Percentiles rank a stretch among this genome's conserved stretches.
phyloP scores from a whole-genome alignment of 2,888 invertebrate genomes.

The Gortyna flavago region DNA sequence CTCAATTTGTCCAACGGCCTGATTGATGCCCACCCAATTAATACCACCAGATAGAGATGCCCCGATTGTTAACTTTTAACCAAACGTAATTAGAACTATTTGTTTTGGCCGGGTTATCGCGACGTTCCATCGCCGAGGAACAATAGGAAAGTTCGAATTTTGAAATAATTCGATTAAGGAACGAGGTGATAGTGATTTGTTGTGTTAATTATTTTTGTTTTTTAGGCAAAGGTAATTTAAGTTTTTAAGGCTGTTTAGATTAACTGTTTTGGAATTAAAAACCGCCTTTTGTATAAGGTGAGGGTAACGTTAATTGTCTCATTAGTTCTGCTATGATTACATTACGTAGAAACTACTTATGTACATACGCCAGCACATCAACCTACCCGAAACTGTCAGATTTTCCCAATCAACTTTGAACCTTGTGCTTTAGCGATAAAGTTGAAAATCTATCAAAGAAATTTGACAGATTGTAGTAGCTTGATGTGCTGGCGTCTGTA shows the following conservation, averaged over 20 bases:
- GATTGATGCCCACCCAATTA: slow-evolving; percentile 83
- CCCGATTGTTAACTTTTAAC: slow-evolving; percentile 84
- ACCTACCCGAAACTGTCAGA: too few species aligned
- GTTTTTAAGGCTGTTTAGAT: slow-evolving; percentile 21
- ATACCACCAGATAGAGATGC: slow-evolving; percentile 84
- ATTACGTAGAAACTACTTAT: not conserved
- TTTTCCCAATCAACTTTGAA: too few species aligned
- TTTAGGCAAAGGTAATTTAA: slow-evolving; percentile 42
- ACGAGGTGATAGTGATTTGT: slow-evolving; percentile 76
- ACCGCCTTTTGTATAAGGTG: slow-evolving; percentile 30
- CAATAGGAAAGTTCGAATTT: slow-evolving; percentile 85
- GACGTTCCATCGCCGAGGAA: slow-evolving; percentile 71
- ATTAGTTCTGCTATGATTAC: slow-evolving; percentile 24
- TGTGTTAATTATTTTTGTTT: slow-evolving; percentile 62
- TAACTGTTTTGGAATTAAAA: slow-evolving; percentile 5
- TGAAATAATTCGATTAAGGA: slow-evolving; percentile 81
- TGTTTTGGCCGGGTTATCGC: slow-evolving; percentile 85
- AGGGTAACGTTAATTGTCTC: slow-evolving; percentile 15
- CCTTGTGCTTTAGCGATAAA: too few species aligned
- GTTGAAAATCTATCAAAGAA: too few species aligned
- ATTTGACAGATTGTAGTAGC: too few species aligned
- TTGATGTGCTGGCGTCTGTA: too few species aligned
- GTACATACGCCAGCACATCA: too few species aligned
- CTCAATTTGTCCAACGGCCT: slow-evolving; percentile 82
- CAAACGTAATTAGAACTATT: slow-evolving; percentile 88